Percentiles rank a stretch among this genome's conserved stretches.
Evolutionary conservation across 92 coral and sea anemone species (phyloP).

Genomic region (Palythoa grandis): DNA sequence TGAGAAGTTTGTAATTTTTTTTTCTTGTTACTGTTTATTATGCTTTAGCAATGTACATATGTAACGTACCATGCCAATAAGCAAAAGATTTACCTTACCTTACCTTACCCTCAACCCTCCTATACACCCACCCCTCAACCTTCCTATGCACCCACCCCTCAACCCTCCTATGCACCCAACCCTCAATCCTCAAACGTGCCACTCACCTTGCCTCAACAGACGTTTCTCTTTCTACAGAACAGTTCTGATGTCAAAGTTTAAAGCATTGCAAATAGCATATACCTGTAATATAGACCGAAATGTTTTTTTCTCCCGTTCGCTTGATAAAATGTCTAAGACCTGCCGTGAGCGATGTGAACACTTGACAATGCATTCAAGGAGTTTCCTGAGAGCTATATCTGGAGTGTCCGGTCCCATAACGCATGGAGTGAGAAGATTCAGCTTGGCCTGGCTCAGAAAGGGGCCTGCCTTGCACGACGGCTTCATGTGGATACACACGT

Average conservation of each 20-base stretch:
- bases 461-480: slow-evolving; percentile 75
- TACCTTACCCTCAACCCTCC: too few species aligned
- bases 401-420: slow-evolving; percentile 73
- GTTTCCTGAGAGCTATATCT: slow-evolving; percentile 58
- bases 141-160: too few species aligned
- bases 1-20: too few species aligned
- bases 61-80: too few species aligned
- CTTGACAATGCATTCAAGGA: slow-evolving; percentile 72
- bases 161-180: too few species aligned
- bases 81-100: too few species aligned
- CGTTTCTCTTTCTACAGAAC: not conserved
- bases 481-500: slow-evolving; percentile 59
- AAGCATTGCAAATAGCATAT: not conserved
- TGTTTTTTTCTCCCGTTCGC: slow-evolving; percentile 73
- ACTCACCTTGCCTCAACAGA: not conserved
- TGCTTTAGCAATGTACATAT: too few species aligned
- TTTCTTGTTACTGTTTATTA: too few species aligned
- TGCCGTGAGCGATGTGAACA: slow-evolving; percentile 58
- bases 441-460: slow-evolving; percentile 52
- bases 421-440: slow-evolving; percentile 32
- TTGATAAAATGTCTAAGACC: slow-evolving; percentile 68
- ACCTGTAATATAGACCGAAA: slow-evolving; percentile 78
- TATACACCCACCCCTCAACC: too few species aligned
- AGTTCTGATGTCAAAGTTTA: not conserved
- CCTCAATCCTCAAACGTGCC: not conserved